These are phyloP conservation scores for Pyrrhia umbra DNA, from an alignment of 2,888 invertebrate genomes.

Conservation along the genomic window DNA sequence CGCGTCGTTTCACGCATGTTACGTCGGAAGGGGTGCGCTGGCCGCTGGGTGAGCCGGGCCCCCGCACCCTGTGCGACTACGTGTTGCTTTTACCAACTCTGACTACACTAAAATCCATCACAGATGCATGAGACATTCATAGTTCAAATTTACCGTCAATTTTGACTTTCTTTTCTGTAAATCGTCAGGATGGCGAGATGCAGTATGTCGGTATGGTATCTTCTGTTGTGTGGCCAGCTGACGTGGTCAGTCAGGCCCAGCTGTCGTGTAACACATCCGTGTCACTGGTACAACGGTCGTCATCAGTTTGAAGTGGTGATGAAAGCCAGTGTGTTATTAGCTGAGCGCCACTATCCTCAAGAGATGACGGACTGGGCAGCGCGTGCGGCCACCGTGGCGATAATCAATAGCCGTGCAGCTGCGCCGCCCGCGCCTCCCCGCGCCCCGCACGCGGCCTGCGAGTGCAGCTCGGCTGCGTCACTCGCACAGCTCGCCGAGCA, in stretches of 20 bases:
- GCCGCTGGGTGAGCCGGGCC: neutral
- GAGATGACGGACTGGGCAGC: conserved; percentile 22
- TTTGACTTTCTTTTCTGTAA: too few relatives aligned
- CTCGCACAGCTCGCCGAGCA: neutral
- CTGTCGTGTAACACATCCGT: too few relatives aligned
- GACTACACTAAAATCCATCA: neutral
- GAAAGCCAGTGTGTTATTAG: too few relatives aligned
- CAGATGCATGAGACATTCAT: neutral
- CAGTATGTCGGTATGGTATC: too few relatives aligned
- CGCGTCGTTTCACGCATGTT: conserved; percentile 63
- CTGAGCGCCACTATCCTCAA: neutral
- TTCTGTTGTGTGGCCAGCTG: too few relatives aligned
- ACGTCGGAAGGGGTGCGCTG: conserved; percentile 66
- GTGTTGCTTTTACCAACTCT: conserved; percentile 30
- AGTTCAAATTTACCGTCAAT: too few relatives aligned
- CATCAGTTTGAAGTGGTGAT: too few relatives aligned
- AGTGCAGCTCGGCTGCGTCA: neutral
- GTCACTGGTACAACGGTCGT: too few relatives aligned
- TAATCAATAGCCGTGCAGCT: conserved; percentile 83
- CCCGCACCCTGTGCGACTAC: conserved; percentile 48
- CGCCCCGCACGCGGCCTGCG: too few relatives aligned
- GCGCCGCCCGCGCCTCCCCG: conserved; percentile 45
- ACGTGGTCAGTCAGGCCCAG: too few relatives aligned
- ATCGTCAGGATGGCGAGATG: too few relatives aligned
- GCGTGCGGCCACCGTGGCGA: conserved; percentile 61